Percentiles rank a stretch among this genome's conserved stretches.
Conservation (phyloP, 2,888 invertebrate species). For the Alviniconcha strummeri region DNA sequence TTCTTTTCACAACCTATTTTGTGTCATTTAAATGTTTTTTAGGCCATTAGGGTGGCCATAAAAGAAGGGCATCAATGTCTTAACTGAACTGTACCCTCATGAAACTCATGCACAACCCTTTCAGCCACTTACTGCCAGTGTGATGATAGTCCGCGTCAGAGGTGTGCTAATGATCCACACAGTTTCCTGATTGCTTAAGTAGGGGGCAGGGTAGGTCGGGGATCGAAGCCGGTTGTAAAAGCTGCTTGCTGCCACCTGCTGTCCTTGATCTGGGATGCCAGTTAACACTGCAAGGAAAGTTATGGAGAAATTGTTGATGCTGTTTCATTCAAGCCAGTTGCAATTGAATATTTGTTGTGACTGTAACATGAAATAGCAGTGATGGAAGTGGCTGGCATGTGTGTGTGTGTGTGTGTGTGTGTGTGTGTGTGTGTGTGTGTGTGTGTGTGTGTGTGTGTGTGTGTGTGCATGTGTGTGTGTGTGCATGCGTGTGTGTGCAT, state of each 20-base stretch:
- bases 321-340: no score
- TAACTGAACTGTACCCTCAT: no score
- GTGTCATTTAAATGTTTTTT: no score
- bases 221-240: slow-evolving; percentile 22
- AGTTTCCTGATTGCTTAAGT: slow-evolving; percentile 40
- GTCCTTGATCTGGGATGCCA: slow-evolving; percentile 13
- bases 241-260: slow-evolving; percentile 14
- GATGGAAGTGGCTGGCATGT: no score
- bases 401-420: not conserved
- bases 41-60: no score
- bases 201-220: slow-evolving; percentile 34
- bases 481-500: no score
- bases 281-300: slow-evolving; percentile 23
- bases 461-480: not conserved
- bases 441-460: not conserved
- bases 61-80: no score
- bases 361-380: no score
- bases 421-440: not conserved
- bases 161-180: slow-evolving; percentile 43
- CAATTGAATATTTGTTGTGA: no score
- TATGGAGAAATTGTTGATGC: no score
- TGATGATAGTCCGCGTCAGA: slow-evolving; percentile 35
- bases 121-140: slow-evolving; percentile 36
- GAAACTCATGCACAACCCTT: no score
- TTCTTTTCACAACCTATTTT: no score